Evolutionary conservation across 2,113 vertebrate species (phyloP).

Genomic region (Oryzias melastigma): DNA sequence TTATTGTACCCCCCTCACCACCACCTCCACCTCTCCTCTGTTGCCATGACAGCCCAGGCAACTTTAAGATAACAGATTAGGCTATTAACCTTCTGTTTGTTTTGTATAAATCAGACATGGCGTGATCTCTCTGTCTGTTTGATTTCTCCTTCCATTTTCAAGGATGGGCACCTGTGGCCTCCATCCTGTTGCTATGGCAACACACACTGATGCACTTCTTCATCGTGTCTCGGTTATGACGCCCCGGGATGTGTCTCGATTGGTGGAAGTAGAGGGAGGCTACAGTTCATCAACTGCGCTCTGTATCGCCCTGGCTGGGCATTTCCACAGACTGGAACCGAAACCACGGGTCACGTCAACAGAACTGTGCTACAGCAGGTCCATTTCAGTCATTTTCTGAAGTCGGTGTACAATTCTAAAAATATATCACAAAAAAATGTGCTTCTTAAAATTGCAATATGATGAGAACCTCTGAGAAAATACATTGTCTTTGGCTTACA

Average conservation of each 20-base stretch:
- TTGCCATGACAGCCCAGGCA: conserved; percentile 62
- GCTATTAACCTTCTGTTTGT: conserved; percentile 41
- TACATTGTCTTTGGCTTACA: too few relatives aligned
- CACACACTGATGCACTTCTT: conserved; percentile 2
- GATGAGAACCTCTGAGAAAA: too few relatives aligned
- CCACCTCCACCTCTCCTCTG: conserved; percentile 21
- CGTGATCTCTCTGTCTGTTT: conserved; percentile 16
- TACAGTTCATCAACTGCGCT: conserved; percentile 6
- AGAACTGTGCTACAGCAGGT: background rate
- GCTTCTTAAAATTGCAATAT: too few relatives aligned
- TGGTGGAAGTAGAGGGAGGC: background rate
- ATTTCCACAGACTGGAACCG: background rate
- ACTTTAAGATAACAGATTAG: conserved; percentile 22
- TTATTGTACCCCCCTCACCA: too few relatives aligned
- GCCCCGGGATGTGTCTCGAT: conserved; percentile 12
- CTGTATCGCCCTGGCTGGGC: background rate
- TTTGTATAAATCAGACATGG: conserved; percentile 4
- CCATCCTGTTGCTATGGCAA: conserved; percentile 44
- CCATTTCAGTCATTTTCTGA: background rate
- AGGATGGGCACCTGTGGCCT: conserved; percentile 35
- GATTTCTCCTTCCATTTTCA: conserved; percentile 7
- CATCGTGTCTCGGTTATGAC: conserved; percentile 7
- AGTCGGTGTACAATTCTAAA: too few relatives aligned
- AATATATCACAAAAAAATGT: too few relatives aligned
- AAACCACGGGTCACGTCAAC: background rate